Base-by-base conservation (phyloP, 1,140 invertebrate species). In the Eumeta japonica region DNA sequence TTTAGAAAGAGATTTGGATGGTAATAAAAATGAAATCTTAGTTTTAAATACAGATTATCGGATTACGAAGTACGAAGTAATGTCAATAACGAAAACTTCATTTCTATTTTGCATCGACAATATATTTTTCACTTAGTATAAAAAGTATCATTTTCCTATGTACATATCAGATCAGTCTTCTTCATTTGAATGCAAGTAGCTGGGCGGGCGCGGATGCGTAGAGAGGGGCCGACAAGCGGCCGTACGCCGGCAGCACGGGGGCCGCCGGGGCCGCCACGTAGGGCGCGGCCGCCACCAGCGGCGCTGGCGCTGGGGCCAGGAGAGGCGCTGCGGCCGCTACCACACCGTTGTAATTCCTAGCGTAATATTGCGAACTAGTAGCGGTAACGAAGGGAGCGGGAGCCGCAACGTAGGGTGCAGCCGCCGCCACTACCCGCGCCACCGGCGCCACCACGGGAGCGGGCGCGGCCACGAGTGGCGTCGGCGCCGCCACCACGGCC, bases 281-380 rank as follows among this genome's bases (percentile, higher is more conserved):
- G 4, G 54, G 31, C 4, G 59, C 48, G 0, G 62, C 58, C 7
- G 59, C 49, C 10, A 63, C 60, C 5, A 65, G 59, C 3, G 71
- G 14, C 1, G 72, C 58, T 3, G 77, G 72, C 3, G 39, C 12
- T 2, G 72, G 62, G 13, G 31, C 41, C 1, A 37, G 18, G 15
- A 36, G 3, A 15, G 28, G 33, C 10, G 54, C 48, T 20, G 67
- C 63, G 1, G 68, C 50, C 0, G 54, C 41, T 0, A 70, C 60
- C 5, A 78, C 36, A 4, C 78, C 79, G 43, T 84, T 83, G 59
- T 80, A 83, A 52, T 83, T 83, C 31, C 82, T 77, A 3, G 81
- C 65, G 30, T 83, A 51, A 16, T 82, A 80, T 58, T 84, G 82
- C 9, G 81, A 83, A 52, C 82, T 84, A 39, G 76, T 75, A 2